These are phyloP conservation scores for Melieria picta DNA, from an alignment of 2,888 invertebrate genomes.

Conservation along the genomic window DNA sequence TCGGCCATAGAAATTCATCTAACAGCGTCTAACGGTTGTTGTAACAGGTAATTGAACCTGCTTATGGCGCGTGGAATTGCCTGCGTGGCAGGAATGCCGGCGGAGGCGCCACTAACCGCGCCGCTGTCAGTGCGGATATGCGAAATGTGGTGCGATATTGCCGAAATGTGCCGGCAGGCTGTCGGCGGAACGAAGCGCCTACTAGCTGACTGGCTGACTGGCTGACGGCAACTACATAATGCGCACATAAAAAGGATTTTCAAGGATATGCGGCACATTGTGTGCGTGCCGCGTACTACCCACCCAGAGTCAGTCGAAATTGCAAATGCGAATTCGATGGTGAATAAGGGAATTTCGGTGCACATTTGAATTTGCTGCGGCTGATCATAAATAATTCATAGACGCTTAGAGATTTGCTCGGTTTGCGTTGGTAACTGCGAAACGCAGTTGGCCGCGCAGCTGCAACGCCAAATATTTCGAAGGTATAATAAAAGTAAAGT, in stretches of 20 bases:
- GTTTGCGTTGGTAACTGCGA: slow-evolving; percentile 33
- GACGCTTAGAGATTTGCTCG: slow-evolving; percentile 27
- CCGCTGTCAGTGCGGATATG: slow-evolving; percentile 39
- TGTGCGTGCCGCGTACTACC: background rate
- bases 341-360: slow-evolving; percentile 31
- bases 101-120: slow-evolving; percentile 14
- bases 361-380: slow-evolving; percentile 8
- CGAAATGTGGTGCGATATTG: slow-evolving; percentile 38
- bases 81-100: slow-evolving; percentile 46
- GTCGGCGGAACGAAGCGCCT: slow-evolving; percentile 29
- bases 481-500: too few relatives aligned
- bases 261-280: slow-evolving; percentile 40
- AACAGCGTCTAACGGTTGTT: slow-evolving; percentile 52
- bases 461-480: too few relatives aligned
- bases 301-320: slow-evolving; percentile 47
- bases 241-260: slow-evolving; percentile 64
- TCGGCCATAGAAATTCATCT: slow-evolving; percentile 64
- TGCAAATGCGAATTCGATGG: slow-evolving; percentile 50
- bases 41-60: slow-evolving; percentile 64
- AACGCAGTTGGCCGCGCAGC: too few relatives aligned
- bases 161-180: slow-evolving; percentile 37
- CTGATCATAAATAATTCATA: slow-evolving; percentile 33
- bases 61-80: slow-evolving; percentile 55
- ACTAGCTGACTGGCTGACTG: too few relatives aligned
- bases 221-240: slow-evolving; percentile 51